Evolutionary conservation across 2,113 vertebrate genomes (phyloP).

Genomic region (Phrynosoma blainvillii): DNA sequence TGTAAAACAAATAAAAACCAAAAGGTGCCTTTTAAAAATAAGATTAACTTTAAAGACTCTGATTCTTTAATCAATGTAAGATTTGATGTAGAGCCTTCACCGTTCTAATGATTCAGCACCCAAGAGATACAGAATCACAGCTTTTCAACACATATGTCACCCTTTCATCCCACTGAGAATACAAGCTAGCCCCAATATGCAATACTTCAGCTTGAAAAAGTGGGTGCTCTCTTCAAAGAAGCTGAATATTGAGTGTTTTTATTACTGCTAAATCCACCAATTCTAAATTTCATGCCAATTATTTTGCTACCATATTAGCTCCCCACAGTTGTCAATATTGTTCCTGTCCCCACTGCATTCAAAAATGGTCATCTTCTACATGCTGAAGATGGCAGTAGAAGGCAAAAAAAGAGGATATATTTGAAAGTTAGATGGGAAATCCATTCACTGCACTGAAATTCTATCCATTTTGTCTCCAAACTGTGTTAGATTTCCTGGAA

Average conservation of each 20-base stretch:
- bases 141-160: background rate
- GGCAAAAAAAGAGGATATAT: background rate
- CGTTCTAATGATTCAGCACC: too few species aligned
- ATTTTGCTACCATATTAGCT: background rate
- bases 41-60: too few species aligned
- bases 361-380: background rate
- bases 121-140: too few species aligned
- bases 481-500: slow-evolving; percentile 19
- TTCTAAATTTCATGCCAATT: background rate
- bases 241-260: background rate
- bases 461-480: background rate
- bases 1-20: too few species aligned
- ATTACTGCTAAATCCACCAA: background rate
- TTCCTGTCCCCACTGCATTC: background rate
- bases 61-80: too few species aligned
- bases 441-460: fast-evolving
- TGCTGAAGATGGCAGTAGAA: slow-evolving; percentile 61
- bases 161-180: background rate
- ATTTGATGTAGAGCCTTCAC: too few species aligned
- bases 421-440: background rate
- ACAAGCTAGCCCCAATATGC: background rate
- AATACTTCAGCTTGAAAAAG: background rate
- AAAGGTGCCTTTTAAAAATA: too few species aligned
- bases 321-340: background rate
- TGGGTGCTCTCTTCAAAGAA: too few species aligned